Evolutionary conservation across 2,113 vertebrate species (phyloP).

Genomic region (Lepisosteus oculatus): DNA sequence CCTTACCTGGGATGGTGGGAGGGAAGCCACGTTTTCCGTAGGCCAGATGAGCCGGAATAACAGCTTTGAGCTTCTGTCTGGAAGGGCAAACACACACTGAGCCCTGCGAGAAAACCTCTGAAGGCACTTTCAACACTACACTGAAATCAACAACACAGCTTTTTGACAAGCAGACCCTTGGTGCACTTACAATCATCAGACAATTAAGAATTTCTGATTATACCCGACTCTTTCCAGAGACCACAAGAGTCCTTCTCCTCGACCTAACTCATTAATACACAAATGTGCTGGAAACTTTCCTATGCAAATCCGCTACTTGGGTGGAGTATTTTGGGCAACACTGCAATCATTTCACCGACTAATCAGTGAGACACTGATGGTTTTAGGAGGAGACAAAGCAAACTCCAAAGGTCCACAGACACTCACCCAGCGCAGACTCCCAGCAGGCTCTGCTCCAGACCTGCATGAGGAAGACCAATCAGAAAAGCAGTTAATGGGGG

Average conservation of each 20-base stretch:
- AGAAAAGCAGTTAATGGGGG: constrained; percentile 7
- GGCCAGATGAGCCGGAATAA: constrained; percentile 87
- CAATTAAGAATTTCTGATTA: too few relatives aligned
- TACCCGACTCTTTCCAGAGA: too few relatives aligned
- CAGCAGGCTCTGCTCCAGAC: constrained; percentile 88
- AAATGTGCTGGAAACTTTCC: too few relatives aligned
- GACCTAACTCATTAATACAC: too few relatives aligned
- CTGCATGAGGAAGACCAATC: constrained; percentile 54
- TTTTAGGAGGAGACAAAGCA: neutral
- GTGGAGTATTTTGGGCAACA: too few relatives aligned
- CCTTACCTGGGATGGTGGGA: constrained; percentile 87
- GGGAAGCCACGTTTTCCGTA: constrained; percentile 92
- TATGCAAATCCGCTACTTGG: too few relatives aligned
- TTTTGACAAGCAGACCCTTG: too few relatives aligned
- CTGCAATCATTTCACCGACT: too few relatives aligned
- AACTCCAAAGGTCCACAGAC: neutral
- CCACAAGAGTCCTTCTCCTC: too few relatives aligned
- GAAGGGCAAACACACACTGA: constrained; percentile 9
- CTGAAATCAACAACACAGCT: neutral
- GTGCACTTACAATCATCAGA: too few relatives aligned
- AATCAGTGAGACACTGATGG: neutral
- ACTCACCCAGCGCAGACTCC: constrained; percentile 93
- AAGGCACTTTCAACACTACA: neutral
- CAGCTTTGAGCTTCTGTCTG: constrained; percentile 91
- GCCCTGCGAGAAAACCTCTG: too few relatives aligned